Conservation (phyloP, 2,113 vertebrate species). For the Gavialis gangeticus region DNA sequence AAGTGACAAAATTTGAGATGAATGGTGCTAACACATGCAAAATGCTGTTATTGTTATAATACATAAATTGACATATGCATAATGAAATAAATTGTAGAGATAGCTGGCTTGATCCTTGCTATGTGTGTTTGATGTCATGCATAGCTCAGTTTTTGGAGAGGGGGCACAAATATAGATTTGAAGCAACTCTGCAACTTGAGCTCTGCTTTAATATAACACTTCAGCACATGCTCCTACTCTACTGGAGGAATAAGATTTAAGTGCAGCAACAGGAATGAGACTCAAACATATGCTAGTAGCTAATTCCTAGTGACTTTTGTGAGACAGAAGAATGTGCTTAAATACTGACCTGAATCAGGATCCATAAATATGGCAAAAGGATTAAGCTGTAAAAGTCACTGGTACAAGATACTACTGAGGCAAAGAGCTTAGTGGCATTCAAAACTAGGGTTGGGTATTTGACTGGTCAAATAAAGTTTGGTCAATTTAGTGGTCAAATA, state of each 20-base stretch:
- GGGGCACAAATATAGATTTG: background rate
- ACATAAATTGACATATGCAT: background rate
- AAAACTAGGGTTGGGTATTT: background rate
- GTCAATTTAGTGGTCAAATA: no score
- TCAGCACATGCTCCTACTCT: background rate
- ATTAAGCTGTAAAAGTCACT: background rate
- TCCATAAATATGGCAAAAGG: background rate
- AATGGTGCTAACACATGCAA: background rate
- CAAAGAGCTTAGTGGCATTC: background rate
- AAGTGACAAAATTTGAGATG: background rate
- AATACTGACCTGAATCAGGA: background rate
- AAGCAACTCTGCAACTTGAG: fast-evolving
- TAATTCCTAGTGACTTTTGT: background rate
- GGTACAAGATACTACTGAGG: background rate
- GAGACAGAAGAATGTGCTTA: background rate
- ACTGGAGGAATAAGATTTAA: background rate
- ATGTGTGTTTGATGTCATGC: background rate
- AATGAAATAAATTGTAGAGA: background rate
- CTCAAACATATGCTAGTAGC: background rate
- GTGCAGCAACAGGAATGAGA: background rate
- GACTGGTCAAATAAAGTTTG: no score
- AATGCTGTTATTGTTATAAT: background rate
- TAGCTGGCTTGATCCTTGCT: no score
- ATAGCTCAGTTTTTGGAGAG: background rate
- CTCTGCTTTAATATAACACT: background rate